Base-by-base conservation (phyloP, 2,113 vertebrate species). In the rabbit (Oryctolagus cuniculus) region DNA sequence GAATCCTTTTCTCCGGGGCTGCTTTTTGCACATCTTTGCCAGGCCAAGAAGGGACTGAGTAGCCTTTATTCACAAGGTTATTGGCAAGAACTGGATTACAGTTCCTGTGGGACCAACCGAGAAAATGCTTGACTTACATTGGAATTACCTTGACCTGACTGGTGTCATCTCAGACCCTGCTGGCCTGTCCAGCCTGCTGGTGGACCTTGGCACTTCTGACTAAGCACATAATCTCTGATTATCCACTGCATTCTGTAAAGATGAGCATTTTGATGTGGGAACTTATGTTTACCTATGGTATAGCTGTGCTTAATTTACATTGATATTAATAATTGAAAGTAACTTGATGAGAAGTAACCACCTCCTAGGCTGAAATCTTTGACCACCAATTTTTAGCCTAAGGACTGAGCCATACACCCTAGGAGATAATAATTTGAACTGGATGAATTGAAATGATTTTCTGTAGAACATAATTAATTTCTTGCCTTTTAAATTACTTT, bases 401-500 rank as follows among this genome's bases (percentile, higher is more conserved):
- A 73, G 24, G 79, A 34, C 31, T 93, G 63, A 79, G 2, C 36
- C 61, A 0, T 77, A 21, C n/a, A 81, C 24, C 53, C 27, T 49
- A 55, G 31, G 58, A 55, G 63, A 74, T 25, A 34, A 44, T 66
- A n/a, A 19, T 85, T 88, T 75, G 70, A 78, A 70, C 44, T 73
- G 38, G 51, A 55, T 67, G 25, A 44, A 34, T 58, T 85, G 67
- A 73, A 27, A 87, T 27, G 36, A 82, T 49, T 89, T 77, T 70
- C 19, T 63, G 9, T 34, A 51, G 66, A 84, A 69, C 24, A 63
- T 55, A 87, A 58, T 22, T 11, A 55, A 38, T 27, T 87, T 4
- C 79, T 69, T 75, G 29, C n/a, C 31, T 89, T 82, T 78, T 73
- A 55, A 34, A 75, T 66, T 78, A 38, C 34, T 85, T 70, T 72